These are phyloP conservation scores for Girardinichthys multiradiatus DNA, from an alignment of 2,113 vertebrate species.

Conservation along the genomic window DNA sequence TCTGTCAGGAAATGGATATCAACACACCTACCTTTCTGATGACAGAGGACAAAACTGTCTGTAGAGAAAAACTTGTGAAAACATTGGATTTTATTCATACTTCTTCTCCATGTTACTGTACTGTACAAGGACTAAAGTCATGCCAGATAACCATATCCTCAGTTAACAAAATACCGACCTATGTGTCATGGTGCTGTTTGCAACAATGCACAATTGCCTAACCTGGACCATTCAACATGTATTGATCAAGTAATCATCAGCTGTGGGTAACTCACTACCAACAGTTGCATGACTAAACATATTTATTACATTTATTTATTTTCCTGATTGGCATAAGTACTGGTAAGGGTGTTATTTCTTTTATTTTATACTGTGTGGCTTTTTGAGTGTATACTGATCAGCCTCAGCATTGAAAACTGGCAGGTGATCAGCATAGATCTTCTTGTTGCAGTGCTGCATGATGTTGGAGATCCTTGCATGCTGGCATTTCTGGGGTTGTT, in stretches of 20 bases:
- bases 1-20: constrained; percentile 89
- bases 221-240: constrained; percentile 26
- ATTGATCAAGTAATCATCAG: constrained; percentile 28
- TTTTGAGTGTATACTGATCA: constrained; percentile 12
- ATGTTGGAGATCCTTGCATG: neutral
- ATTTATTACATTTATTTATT: constrained; percentile 79
- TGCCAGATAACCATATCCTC: constrained; percentile 27
- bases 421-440: neutral
- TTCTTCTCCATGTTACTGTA: constrained; percentile 26
- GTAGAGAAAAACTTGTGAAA: neutral
- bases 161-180: constrained; percentile 38
- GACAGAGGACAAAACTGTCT: neutral
- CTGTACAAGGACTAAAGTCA: constrained; percentile 50
- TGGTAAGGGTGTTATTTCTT: constrained; percentile 7
- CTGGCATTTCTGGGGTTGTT: neutral
- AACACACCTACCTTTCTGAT: constrained; percentile 83
- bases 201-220: constrained; percentile 49
- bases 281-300: constrained; percentile 40
- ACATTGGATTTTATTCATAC: neutral
- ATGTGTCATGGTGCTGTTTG: constrained; percentile 57
- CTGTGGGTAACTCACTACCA: constrained; percentile 29
- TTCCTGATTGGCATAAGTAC: constrained; percentile 28
- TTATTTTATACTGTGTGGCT: constrained; percentile 29
- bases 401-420: neutral
- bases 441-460: neutral